Evolutionary conservation across 2,113 vertebrate genomes (phyloP), one percentile per base, ranked within the genome.

Genomic region (Columba janthina): DNA sequence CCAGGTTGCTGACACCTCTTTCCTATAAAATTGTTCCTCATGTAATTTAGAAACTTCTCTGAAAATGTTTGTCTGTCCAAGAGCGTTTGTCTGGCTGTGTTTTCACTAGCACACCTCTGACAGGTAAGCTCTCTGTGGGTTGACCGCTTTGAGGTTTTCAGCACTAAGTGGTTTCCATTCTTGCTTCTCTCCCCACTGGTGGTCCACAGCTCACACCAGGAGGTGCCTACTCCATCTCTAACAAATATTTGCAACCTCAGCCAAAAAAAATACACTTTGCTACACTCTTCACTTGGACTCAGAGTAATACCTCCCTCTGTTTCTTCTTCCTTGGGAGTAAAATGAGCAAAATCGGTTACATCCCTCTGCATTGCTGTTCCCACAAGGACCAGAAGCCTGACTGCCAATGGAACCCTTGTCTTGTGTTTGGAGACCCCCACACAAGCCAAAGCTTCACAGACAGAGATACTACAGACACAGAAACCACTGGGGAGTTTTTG

Each of bases 1-100:
- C 53, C 71, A 93, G 88, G 67, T 78, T 61, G 46, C 88, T 96
- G 64, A 81, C 90, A 88, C 85, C 72, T 88, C 69, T 88, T 92
- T 81, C n/a, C 70, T 78, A 54, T 53, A 86, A 92, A 97, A 77
- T 22, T 36, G 15, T 71, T 97, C 57, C 76, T 89, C 4, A 0
- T 29, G 61, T 64, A 92, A 86, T 92, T 95, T 75, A 76, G 69
- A 71, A 92, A 84, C 20, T 53, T 56, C 42, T 54, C 46, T 1
- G 25, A n/a, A 48, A 38, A 57, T 10, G 56, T 86, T 88, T 80
- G 15, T 9, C 88, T 93, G 92, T 65, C 76, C 62, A 12, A 46
- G 44, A 46, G 44, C 44, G 9, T 46, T 46, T 46, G 44, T 46
- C 44, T 46, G 44, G 18, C 44, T 19, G 44, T 38, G 44, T 24